Base-by-base conservation (phyloP, 2,888 invertebrate genomes). In the Auanema sp. region DNA sequence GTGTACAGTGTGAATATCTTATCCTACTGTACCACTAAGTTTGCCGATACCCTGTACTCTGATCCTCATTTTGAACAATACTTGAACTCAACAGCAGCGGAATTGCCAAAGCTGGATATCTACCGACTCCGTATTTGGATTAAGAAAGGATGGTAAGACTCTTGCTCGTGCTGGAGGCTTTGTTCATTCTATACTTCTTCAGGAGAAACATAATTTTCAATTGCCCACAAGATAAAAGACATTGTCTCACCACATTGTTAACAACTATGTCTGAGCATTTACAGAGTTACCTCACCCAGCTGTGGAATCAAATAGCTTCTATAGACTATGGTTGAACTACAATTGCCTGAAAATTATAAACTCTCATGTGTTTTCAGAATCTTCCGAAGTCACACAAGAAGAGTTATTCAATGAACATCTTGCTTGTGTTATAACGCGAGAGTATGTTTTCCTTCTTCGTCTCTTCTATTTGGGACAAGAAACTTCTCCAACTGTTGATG, bases 401-500 rank as follows among this genome's bases (percentile, higher is more conserved):
- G 79, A 78, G 58, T 58, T 78, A 6, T 71, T 79, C 63, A 50
- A 63, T 18, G 76, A 79, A 59, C 78, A 79, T 59, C 68, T 78
- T 67, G 70, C 71, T n/a, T 74, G 71, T 49, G 64, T 79, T 33
- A 59, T 78, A 33, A 66, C 73, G 12, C 62, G 78, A 6, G 78
- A 78, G 53, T 65, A 65, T 44, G 55, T 72, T 14, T 52, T 43
- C 16, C 64, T 74, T 23, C 58, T 67, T 43, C 53, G 44, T 44
- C 24, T 54, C 2, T 40, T 56, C 57, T 58, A 58, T 43, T 14
- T 58, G 12, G 49, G 33, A 33, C 33, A 33, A 33, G 33, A 33
- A 33, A 33, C 47, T 33, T 33, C 33, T 5, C 33, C 33, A 33
- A 33, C 3, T 33, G 33, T 33, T 33, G 33, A 33, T 33, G 33